A percentile compares a stretch with the other conserved stretches of the same genome.
These are phyloP conservation scores for Drosophila lacicola DNA, from an alignment of 2,888 invertebrate genomes.

Conservation along the genomic window DNA sequence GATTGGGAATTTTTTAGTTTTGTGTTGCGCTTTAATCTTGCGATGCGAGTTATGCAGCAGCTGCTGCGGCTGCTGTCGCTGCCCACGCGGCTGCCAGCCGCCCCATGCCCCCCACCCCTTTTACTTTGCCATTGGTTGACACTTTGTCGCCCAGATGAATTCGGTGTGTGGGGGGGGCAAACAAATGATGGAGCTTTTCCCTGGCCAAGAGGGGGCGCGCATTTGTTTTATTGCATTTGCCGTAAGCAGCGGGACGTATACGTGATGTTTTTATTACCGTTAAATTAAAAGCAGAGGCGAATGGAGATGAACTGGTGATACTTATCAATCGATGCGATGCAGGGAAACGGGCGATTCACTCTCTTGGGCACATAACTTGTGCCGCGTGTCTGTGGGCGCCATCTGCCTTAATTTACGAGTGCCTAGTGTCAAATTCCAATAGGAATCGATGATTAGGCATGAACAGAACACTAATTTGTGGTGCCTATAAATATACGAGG, in stretches of 20 bases:
- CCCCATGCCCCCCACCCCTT: background rate
- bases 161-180: slow-evolving; percentile 4
- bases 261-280: slow-evolving; percentile 78
- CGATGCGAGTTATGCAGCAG: slow-evolving; percentile 67
- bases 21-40: slow-evolving; percentile 72
- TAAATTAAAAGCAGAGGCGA: slow-evolving; percentile 64
- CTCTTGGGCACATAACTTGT: slow-evolving; percentile 23
- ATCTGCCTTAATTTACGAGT: slow-evolving; percentile 55
- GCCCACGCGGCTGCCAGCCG: slow-evolving; percentile 38
- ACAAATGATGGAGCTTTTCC: slow-evolving; percentile 59
- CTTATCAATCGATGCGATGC: slow-evolving; percentile 25
- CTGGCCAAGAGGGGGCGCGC: slow-evolving; percentile 21
- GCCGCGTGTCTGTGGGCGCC: slow-evolving; percentile 30
- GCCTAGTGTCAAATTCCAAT: slow-evolving; percentile 41
- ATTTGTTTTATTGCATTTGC: slow-evolving; percentile 70
- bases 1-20: slow-evolving; percentile 49
- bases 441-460: slow-evolving; percentile 33
- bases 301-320: slow-evolving; percentile 40
- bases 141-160: slow-evolving; percentile 28
- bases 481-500: slow-evolving; percentile 1
- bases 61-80: slow-evolving; percentile 35
- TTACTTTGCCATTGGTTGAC: slow-evolving; percentile 32
- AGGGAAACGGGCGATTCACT: slow-evolving; percentile 9
- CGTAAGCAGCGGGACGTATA: slow-evolving; percentile 67
- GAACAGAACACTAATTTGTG: slow-evolving; percentile 22